Evolutionary conservation across 2,113 vertebrate genomes (phyloP), one percentile per base, ranked within the genome.

Genomic region (Herpetotheres cachinnans): DNA sequence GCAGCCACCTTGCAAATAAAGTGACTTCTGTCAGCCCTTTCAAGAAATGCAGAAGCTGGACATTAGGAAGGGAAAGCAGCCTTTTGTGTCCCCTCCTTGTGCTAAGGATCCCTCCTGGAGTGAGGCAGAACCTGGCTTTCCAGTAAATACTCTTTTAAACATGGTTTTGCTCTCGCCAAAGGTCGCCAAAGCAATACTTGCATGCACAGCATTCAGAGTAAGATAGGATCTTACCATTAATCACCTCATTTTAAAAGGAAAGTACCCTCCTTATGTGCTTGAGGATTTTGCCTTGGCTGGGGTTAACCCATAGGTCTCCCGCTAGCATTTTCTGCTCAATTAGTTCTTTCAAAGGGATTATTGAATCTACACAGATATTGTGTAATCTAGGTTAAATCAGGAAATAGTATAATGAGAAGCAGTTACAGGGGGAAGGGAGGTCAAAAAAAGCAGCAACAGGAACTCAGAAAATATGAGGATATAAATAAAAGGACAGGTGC

Each of bases 401-500:
- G 88, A 96, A 96, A 94, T 24, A 44, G 34, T 20, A 56, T 73
- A 90, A 95, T 76, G 69, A 97, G 78, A 87, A 91, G 63, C 21
- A 80, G 71, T 85, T 80, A 93, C 44, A 59, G 13, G 44, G 38
- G 32, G 58, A 82, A 95, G 83, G 42, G 86, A 81, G 82, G 66
- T 89, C 59, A 92, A 82, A 95, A 93, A 91, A 95, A 96, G 85
- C 69, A 92, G 69, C 71, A 81, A 82, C 67, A 95, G 76, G 92
- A 85, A 94, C 88, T 97, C 52, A 95, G 91, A 85, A 89, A 55
- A 96, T 77, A 93, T 62, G 65, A 83, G 42, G 96, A 70, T 96
- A 90, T 96, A 97, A 96, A 97, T 97, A 94, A 94, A 94, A 96
- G 56, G 93, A 91, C 93, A 97, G 86, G 93, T 94, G 85, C 62